Conservation (phyloP, 2,888 invertebrate genomes). For the Atherix ibis region DNA sequence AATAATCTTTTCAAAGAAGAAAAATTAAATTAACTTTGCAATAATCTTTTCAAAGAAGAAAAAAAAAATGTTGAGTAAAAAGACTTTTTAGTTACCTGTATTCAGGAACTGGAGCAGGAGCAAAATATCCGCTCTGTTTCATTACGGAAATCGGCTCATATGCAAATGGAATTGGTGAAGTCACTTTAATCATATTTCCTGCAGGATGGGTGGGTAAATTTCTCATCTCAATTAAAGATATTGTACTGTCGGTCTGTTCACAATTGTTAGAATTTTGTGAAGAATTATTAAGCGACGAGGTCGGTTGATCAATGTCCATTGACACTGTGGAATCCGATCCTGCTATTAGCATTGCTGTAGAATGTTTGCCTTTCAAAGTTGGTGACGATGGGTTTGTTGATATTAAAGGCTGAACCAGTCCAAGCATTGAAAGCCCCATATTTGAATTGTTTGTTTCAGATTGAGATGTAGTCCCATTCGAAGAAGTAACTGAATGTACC, state of each 20-base stretch:
- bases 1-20: no score
- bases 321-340: no score
- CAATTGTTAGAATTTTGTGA: not conserved
- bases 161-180: slow-evolving; percentile 13
- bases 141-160: slow-evolving; percentile 16
- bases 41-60: no score
- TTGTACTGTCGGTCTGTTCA: not conserved
- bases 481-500: not conserved
- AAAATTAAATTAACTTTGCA: no score
- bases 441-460: no score
- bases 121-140: slow-evolving; percentile 20
- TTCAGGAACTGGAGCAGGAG: slow-evolving; percentile 27
- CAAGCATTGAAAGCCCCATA: no score
- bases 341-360: no score
- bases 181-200: no score
- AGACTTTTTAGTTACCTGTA: slow-evolving; percentile 27
- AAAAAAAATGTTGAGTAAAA: no score
- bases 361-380: no score
- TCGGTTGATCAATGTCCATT: not conserved
- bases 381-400: slow-evolving; percentile 13
- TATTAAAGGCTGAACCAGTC: no score
- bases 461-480: not conserved
- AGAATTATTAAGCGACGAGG: not conserved
- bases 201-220: no score
- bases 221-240: not conserved